These are phyloP conservation scores for Megaceryle torquata DNA, from an alignment of 2,113 vertebrate genomes.

Conservation along the genomic window DNA sequence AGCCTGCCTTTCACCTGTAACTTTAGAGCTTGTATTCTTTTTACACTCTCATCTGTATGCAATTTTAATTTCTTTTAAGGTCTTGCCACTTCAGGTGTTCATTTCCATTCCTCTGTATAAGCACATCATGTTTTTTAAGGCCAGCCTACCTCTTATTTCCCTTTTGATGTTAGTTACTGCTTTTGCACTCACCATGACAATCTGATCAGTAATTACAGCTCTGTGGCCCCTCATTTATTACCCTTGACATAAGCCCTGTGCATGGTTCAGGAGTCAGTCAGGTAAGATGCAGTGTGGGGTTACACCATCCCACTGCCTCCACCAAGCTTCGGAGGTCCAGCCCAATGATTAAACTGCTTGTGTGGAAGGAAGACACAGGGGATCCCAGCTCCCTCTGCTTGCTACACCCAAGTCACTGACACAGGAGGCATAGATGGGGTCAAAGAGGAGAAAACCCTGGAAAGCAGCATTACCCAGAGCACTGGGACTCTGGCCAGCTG, in stretches of 20 bases:
- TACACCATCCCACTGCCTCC: not conserved
- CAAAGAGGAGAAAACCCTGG: slow-evolving; percentile 45
- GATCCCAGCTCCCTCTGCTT: not conserved
- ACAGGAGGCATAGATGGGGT: not conserved
- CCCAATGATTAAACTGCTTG: fast-evolving
- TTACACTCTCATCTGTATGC: not conserved
- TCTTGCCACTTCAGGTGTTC: not conserved
- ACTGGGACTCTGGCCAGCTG: slow-evolving; percentile 26
- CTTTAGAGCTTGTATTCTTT: not conserved
- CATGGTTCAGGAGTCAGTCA: fast-evolving
- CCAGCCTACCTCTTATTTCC: not conserved
- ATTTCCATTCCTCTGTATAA: not conserved
- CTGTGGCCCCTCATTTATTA: too few species aligned
- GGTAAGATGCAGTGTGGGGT: not conserved
- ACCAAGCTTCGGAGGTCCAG: not conserved
- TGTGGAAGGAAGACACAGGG: not conserved
- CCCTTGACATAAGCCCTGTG: not conserved
- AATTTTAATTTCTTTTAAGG: not conserved
- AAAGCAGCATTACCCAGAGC: not conserved
- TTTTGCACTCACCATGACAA: not conserved
- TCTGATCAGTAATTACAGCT: not conserved
- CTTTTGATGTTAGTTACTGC: not conserved
- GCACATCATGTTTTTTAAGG: not conserved
- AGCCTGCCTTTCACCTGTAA: not conserved
- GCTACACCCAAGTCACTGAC: slow-evolving; percentile 42